Percentiles rank a stretch among this genome's conserved stretches.
These are phyloP conservation scores for Steatornis caripensis DNA, from an alignment of 2,113 vertebrate species.

Conservation along the genomic window DNA sequence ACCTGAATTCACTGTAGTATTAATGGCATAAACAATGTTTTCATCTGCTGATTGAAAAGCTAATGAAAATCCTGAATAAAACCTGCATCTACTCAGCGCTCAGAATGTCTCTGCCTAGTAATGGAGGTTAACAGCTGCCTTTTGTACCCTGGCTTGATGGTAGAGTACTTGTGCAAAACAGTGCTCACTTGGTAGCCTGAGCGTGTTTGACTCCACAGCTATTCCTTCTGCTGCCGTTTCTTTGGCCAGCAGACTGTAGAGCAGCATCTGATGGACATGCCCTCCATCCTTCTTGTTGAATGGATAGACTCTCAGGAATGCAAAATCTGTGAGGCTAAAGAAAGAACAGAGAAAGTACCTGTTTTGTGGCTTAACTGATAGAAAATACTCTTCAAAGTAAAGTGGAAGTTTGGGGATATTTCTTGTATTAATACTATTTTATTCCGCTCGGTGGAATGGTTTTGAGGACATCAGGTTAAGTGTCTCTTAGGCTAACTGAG, in stretches of 20 bases:
- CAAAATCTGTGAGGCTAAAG: not conserved
- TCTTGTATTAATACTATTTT: not conserved
- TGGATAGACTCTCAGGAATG: not conserved
- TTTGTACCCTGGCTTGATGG: not conserved
- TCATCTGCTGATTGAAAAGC: not conserved
- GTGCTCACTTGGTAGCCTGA: too few species aligned
- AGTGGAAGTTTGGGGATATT: not conserved
- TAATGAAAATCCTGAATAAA: not conserved
- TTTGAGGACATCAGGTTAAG: not conserved
- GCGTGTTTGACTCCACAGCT: not conserved
- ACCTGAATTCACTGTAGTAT: not conserved
- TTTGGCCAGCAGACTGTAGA: not conserved
- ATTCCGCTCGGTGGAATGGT: not conserved
- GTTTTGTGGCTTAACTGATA: not conserved
- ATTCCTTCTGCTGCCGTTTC: not conserved
- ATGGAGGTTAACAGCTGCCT: not conserved
- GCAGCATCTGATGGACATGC: not conserved
- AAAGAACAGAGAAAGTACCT: not conserved
- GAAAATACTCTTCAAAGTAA: not conserved
- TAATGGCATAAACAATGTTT: not conserved
- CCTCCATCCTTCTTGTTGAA: not conserved
- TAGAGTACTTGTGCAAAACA: not conserved
- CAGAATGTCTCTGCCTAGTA: not conserved
- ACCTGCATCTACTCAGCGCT: not conserved
- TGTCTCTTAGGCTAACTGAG: not conserved